These are phyloP conservation scores for Eulemur rufifrons DNA, from an alignment of 2,113 vertebrate species.

Conservation along the genomic window DNA sequence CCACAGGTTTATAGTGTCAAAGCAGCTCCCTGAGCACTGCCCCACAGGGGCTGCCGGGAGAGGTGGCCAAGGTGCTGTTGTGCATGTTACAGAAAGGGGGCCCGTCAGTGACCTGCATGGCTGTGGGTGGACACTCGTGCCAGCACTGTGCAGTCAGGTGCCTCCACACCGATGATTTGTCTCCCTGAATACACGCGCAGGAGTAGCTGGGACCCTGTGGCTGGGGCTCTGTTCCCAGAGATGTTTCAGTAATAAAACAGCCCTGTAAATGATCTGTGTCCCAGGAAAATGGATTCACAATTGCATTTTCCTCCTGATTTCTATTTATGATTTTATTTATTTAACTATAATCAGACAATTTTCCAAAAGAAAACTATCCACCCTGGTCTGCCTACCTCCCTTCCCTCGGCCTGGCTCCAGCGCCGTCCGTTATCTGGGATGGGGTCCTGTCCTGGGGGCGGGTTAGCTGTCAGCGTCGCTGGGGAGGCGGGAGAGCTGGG, in stretches of 20 bases:
- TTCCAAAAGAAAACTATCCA: background rate
- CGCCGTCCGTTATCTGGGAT: background rate
- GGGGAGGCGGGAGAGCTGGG: background rate
- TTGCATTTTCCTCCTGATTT: background rate
- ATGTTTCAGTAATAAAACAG: background rate
- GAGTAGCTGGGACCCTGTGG: background rate
- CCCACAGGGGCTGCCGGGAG: background rate
- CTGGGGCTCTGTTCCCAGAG: background rate
- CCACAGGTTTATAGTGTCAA: background rate
- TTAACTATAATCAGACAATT: background rate
- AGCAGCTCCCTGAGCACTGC: background rate
- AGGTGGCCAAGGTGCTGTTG: background rate
- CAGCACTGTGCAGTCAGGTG: background rate
- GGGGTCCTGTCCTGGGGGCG: background rate
- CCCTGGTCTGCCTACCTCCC: background rate
- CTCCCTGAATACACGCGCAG: background rate
- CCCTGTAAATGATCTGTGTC: background rate
- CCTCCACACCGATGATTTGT: background rate
- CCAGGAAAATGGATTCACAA: background rate
- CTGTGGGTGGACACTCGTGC: background rate
- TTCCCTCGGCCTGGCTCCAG: background rate
- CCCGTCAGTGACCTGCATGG: background rate
- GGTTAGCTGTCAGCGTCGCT: no score
- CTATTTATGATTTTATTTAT: background rate
- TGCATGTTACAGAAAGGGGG: accelerated